Evolutionary conservation across 2,797 vertebrate species (phyloP), one percentile per base, ranked within the genome.

Genomic region (Schizopygopsis pylzovi): DNA sequence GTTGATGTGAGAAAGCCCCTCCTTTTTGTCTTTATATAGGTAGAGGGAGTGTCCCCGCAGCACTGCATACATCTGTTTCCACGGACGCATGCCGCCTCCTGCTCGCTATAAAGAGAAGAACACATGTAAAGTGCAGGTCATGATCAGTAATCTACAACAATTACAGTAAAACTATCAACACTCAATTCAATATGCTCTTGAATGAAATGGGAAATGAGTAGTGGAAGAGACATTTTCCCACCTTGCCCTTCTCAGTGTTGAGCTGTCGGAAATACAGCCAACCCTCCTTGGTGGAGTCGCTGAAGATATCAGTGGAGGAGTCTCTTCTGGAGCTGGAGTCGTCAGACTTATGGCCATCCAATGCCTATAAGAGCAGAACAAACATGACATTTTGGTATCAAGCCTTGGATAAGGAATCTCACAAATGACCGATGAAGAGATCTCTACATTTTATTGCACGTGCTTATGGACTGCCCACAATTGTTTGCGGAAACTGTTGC

Each of bases 41-140:
- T 95, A 97, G 59, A 99, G 95, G 0, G 95, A 97, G 89, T 96
- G 96, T 83, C 97, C 97, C 87, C 97, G 96, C 85, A 99, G 95
- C 72, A 98, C 96, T 5, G 96, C 96, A 45, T 99, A 98, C 94
- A 98, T 95, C 88, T 98, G 98, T 88, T 99, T 99, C 98, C 98
- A 99, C 0, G 96, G 96, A 79, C 94, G 96, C 92, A 97, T 97
- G 67, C 97, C 98, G 10, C 97, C 97, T 45, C 97, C 95, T 33
- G 97, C 97, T 85, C 97, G 92, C 98, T 99, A 81, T 80, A 95
- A 79, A 84, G 28, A 78, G 0, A 33, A 6, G 4, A 33, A 68
- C 2, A 84, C n/a, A 82, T 22, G 45, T 47, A 28, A 65, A 47
- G 25, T 65, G 15, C 33, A 49, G 45, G 63, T 56, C 33, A 81